phyloP scores from a whole-genome alignment of 1,140 invertebrate genomes.

The Protaetia brevitarsis region DNA sequence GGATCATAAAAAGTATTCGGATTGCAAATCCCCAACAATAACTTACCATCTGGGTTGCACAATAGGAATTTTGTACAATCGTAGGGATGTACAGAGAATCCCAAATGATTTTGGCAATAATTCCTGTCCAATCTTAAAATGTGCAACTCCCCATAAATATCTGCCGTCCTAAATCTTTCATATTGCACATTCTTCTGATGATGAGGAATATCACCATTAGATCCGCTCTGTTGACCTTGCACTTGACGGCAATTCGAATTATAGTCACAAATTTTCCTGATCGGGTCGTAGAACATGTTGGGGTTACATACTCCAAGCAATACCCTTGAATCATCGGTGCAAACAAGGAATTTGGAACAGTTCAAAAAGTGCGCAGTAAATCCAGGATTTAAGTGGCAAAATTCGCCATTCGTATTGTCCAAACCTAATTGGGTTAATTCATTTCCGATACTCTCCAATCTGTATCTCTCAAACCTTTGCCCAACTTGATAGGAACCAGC shows the following conservation, averaged over 20 bases:
- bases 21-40: background rate
- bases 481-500: too few species aligned
- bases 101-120: conserved; percentile 32
- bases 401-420: background rate
- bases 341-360: background rate
- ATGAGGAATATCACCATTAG: background rate
- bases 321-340: background rate
- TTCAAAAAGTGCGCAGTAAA: background rate
- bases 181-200: background rate
- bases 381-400: background rate
- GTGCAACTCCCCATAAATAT: background rate
- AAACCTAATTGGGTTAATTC: background rate
- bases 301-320: background rate
- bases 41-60: background rate
- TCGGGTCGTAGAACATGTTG: background rate
- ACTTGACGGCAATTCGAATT: background rate
- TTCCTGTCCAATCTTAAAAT: background rate
- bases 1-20: background rate
- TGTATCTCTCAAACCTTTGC: too few species aligned
- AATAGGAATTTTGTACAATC: conserved; percentile 46
- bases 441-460: background rate
- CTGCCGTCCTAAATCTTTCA: background rate
- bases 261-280: background rate
- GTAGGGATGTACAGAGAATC: conserved; percentile 45
- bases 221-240: background rate